phyloP scores from a whole-genome alignment of 37 sponge, comb jelly and placozoan species.

The Aplysina aerophoba region DNA sequence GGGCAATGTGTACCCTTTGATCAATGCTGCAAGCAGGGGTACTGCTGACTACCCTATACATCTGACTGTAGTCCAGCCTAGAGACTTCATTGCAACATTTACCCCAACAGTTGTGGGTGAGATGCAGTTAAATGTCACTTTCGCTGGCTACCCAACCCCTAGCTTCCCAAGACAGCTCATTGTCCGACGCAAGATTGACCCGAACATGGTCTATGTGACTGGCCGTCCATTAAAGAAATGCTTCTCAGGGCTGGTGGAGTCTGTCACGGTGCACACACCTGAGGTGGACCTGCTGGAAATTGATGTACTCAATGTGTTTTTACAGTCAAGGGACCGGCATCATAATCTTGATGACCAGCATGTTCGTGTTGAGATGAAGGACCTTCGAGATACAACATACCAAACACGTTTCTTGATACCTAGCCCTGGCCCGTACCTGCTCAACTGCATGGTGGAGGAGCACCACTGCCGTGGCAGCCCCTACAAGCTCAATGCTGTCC shows the following conservation, averaged over 20 bases:
- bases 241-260: constrained; percentile 28
- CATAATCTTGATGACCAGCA: constrained; percentile 28
- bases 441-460: constrained; percentile 25
- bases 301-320: constrained; percentile 44
- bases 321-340: background rate
- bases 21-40: background rate
- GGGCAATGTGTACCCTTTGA: constrained; percentile 5
- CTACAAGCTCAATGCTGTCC: constrained; percentile 74
- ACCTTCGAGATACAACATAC: constrained; percentile 67
- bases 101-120: constrained; percentile 7
- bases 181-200: background rate
- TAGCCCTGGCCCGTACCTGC: background rate
- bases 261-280: constrained; percentile 51
- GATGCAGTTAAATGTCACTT: constrained; percentile 18
- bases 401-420: constrained; percentile 38
- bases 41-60: background rate
- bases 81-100: background rate
- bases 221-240: constrained; percentile 26
- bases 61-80: background rate
- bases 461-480: constrained; percentile 67
- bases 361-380: constrained; percentile 53
- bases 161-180: constrained; percentile 5
- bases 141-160: constrained; percentile 20
- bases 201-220: background rate
- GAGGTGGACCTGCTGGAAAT: constrained; percentile 68